Evolutionary conservation across 1,140 invertebrate species (phyloP).

Genomic region (Nasonia giraulti): DNA sequence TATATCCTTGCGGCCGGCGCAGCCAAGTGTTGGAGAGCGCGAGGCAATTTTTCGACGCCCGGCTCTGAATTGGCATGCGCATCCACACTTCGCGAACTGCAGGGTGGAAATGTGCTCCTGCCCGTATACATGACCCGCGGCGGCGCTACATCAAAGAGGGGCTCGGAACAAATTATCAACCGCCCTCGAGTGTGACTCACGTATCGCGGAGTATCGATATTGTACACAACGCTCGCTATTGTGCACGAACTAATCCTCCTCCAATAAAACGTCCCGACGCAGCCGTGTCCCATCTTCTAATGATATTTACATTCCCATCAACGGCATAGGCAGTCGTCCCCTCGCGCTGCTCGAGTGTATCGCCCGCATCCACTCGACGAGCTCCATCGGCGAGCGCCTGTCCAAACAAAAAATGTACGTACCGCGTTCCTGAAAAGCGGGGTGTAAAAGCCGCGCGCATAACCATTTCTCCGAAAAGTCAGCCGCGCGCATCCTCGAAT

Average conservation of each 20-base stretch:
- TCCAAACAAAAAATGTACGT: too few species aligned
- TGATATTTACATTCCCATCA: background rate
- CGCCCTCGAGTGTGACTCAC: background rate
- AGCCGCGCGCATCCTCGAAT: background rate
- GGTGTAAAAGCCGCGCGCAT: background rate
- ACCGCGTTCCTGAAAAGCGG: too few species aligned
- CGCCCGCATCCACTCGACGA: too few species aligned
- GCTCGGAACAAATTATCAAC: background rate
- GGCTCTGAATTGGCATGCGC: background rate
- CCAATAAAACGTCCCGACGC: background rate
- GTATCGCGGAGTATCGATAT: background rate
- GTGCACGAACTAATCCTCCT: background rate
- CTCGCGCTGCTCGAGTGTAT: too few species aligned
- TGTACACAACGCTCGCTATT: background rate
- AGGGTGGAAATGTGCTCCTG: too few species aligned
- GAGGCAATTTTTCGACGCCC: background rate
- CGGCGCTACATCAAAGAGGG: too few species aligned
- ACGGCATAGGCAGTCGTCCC: background rate
- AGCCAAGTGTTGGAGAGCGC: background rate
- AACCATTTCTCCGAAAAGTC: background rate
- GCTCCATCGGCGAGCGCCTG: too few species aligned
- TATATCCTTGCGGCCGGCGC: background rate
- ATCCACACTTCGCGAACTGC: too few species aligned
- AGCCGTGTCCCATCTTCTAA: background rate
- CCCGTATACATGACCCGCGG: too few species aligned